Percentiles rank a stretch among this genome's conserved stretches.
Evolutionary conservation across 2,113 vertebrate species (phyloP).

Genomic region (Channa maculata): DNA sequence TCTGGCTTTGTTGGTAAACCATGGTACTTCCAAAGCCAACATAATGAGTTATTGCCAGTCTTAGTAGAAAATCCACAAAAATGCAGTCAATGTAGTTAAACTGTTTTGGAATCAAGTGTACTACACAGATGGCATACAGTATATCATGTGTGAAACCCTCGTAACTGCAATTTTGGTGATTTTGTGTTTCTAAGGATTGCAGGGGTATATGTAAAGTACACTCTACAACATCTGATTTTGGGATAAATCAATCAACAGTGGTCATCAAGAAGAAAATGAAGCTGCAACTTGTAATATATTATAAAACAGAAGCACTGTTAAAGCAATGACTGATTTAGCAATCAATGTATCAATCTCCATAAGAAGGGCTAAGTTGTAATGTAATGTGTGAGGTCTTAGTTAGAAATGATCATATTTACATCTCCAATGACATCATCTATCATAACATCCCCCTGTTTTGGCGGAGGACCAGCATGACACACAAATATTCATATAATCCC

Average conservation of each 20-base stretch:
- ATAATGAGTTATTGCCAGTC: conserved; percentile 55
- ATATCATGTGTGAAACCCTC: conserved; percentile 36
- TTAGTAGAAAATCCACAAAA: conserved; percentile 57
- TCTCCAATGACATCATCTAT: conserved; percentile 67
- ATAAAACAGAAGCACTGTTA: conserved; percentile 17
- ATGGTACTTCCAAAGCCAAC: conserved; percentile 36
- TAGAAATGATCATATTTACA: conserved; percentile 59
- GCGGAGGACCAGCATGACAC: conserved; percentile 10
- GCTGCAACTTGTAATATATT: not conserved
- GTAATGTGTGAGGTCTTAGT: conserved; percentile 8
- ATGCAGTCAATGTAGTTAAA: conserved; percentile 34
- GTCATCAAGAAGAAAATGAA: not conserved
- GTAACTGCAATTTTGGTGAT: conserved; percentile 32
- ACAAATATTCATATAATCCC: conserved; percentile 9
- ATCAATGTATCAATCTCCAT: conserved; percentile 12
- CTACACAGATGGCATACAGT: conserved; percentile 16
- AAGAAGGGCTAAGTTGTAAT: not conserved
- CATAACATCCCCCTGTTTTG: conserved; percentile 65
- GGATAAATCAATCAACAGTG: conserved; percentile 11
- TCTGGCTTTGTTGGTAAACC: conserved; percentile 44
- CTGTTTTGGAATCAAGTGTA: conserved; percentile 30
- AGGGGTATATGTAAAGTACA: not conserved
- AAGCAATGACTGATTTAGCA: conserved; percentile 4
- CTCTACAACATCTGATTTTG: conserved; percentile 10
- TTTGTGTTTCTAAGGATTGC: conserved; percentile 40